Evolutionary conservation across 53 echinoderm and acorn worm genomes (phyloP), one percentile per base, ranked within the genome.

Genomic region (Temnopleurus reevesii): DNA sequence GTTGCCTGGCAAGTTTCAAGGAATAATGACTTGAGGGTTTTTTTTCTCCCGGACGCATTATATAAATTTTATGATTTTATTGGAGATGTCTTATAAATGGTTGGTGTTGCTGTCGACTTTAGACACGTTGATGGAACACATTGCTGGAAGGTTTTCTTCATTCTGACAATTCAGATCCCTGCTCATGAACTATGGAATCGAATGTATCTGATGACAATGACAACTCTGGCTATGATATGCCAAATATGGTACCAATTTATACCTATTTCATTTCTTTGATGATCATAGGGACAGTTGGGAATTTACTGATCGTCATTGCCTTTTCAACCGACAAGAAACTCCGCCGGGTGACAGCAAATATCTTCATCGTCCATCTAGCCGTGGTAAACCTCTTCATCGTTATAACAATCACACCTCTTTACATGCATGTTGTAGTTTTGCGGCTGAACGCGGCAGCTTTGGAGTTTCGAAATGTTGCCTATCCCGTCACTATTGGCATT

Each of bases 321-420:
- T 83, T 83, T 55, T 34, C 36, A n/a, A 34, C 30, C 5, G 53
- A 55, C 36, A 49, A 28, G 12, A 83, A 83, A 55, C 55, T 83
- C 8, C 83, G 83, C 15, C 56, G 57, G 19, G 83, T 83, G 17
- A 83, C 83, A 6, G 83, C 57, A 34, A 83, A 83, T 23, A 15
- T 56, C 51, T 83, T 83, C 83, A 55, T 83, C 57, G 83, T 35
- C 21, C 83, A 83, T 23, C 51, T 83, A 38, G 54, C 83, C 25
- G 24, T 83, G 26, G 83, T 83, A 0, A 83, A 83, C 35, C 21
- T 83, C 19, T 18, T 83, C 1, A 83, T 56, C 28, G 55, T 83
- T 1, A 8, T 55, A 30, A 56, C 56, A 21, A 55, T 83, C 8
- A 83, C 83, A n/a, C 83, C 83, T 23, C 83, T 83, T 38, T 83